A percentile compares a stretch with the other conserved stretches of the same genome.
phyloP scores from a whole-genome alignment of 1,140 invertebrate species.

The Asobara japonica region DNA sequence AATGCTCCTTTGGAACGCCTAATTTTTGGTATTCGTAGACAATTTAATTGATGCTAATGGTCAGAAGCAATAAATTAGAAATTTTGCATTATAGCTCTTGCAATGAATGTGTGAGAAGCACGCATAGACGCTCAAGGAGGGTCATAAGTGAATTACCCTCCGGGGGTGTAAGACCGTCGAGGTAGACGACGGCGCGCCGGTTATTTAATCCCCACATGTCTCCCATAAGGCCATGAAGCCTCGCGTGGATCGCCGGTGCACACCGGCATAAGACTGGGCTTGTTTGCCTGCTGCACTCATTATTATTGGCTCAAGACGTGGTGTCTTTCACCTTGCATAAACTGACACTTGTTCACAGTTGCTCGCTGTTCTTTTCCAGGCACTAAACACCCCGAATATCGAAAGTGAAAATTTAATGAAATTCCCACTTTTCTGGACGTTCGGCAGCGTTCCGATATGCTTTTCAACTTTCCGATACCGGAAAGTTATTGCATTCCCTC shows the following conservation, averaged over 20 bases:
- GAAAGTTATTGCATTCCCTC: too few relatives aligned
- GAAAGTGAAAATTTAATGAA: too few relatives aligned
- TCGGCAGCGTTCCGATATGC: too few relatives aligned
- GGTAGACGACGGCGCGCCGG: not conserved
- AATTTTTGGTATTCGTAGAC: not conserved
- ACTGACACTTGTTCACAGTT: not conserved
- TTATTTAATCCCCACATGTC: conserved; percentile 13
- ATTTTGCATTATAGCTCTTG: conserved; percentile 11
- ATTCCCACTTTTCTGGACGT: too few relatives aligned
- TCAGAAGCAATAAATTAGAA: not conserved
- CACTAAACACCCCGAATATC: too few relatives aligned
- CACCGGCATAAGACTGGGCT: not conserved
- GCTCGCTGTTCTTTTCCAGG: too few relatives aligned
- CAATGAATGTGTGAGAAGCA: conserved; percentile 7
- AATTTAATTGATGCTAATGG: not conserved
- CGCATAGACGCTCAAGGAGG: not conserved
- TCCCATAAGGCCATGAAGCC: not conserved
- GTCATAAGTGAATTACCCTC: conserved; percentile 9
- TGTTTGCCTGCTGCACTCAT: not conserved
- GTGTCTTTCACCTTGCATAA: not conserved
- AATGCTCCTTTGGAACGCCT: not conserved
- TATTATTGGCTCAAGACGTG: not conserved
- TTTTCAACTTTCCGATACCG: too few relatives aligned
- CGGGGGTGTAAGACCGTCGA: not conserved
- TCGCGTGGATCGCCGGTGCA: not conserved